Conservation (phyloP, 1,140 invertebrate genomes). For the Macrostomum lignano region DNA sequence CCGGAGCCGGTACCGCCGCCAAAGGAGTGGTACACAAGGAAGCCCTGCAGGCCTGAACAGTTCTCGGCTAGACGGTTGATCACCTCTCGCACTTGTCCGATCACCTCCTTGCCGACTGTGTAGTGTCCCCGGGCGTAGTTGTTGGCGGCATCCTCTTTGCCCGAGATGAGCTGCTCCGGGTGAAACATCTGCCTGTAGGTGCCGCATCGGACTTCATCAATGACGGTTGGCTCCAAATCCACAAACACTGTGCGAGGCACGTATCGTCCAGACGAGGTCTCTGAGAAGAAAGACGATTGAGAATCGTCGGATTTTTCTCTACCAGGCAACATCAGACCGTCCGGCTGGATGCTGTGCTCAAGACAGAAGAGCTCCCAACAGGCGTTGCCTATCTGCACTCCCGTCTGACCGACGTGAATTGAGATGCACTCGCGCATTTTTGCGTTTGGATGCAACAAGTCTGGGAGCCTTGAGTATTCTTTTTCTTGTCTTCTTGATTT, state of each 20-base stretch:
- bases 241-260: constrained; percentile 47
- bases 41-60: constrained; percentile 14
- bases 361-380: constrained; percentile 1
- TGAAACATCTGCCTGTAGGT: constrained; percentile 33
- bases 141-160: constrained; percentile 11
- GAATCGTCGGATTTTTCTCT: too few species aligned
- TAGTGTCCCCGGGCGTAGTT: constrained; percentile 33
- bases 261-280: constrained; percentile 40
- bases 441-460: too few species aligned
- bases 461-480: too few species aligned
- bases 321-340: too few species aligned
- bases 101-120: constrained; percentile 9
- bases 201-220: constrained; percentile 36
- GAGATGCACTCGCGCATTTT: too few species aligned
- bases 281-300: constrained; percentile 30
- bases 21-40: constrained; percentile 44
- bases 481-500: too few species aligned
- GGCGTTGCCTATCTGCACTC: constrained; percentile 1
- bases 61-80: constrained; percentile 33
- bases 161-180: constrained; percentile 30
- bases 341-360: not conserved
- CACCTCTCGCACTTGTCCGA: not conserved
- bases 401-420: not conserved
- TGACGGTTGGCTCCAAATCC: constrained; percentile 51
- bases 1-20: constrained; percentile 43